Evolutionary conservation across 2,797 vertebrate species (phyloP).

Genomic region (Sebastes oblongus): DNA sequence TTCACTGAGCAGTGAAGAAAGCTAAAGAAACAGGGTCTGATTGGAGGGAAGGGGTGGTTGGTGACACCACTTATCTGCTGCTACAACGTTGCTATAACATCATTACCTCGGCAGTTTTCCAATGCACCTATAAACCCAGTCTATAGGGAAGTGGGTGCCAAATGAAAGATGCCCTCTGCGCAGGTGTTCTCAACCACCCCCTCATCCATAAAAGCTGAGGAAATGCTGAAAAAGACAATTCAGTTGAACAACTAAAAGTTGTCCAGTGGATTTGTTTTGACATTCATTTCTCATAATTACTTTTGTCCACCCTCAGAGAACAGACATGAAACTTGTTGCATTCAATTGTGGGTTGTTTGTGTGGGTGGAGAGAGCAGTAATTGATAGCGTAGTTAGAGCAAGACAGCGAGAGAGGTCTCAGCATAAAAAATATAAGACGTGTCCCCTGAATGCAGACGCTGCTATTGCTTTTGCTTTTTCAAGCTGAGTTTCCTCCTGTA

Average conservation of each 20-base stretch:
- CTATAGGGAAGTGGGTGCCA: background rate
- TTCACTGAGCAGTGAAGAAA: background rate
- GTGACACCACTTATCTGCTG: constrained; percentile 9
- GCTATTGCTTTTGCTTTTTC: background rate
- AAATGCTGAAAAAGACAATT: background rate
- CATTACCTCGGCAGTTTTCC: constrained; percentile 4
- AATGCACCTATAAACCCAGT: constrained; percentile 1
- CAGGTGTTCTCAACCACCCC: background rate
- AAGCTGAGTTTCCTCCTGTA: background rate
- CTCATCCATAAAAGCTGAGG: background rate
- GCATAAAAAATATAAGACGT: background rate
- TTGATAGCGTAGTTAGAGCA: background rate
- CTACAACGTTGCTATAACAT: constrained; percentile 9
- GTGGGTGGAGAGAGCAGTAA: background rate
- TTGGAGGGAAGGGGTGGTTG: background rate
- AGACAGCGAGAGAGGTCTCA: background rate
- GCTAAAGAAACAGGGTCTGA: background rate
- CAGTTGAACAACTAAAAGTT: background rate
- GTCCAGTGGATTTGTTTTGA: background rate
- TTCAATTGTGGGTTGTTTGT: background rate
- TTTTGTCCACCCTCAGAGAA: background rate
- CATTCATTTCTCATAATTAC: background rate
- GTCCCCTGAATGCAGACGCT: background rate
- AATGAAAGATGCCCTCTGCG: background rate
- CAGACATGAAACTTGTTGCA: background rate